Conservation (phyloP, 2,113 vertebrate genomes). For the Mormyrus lacerda region DNA sequence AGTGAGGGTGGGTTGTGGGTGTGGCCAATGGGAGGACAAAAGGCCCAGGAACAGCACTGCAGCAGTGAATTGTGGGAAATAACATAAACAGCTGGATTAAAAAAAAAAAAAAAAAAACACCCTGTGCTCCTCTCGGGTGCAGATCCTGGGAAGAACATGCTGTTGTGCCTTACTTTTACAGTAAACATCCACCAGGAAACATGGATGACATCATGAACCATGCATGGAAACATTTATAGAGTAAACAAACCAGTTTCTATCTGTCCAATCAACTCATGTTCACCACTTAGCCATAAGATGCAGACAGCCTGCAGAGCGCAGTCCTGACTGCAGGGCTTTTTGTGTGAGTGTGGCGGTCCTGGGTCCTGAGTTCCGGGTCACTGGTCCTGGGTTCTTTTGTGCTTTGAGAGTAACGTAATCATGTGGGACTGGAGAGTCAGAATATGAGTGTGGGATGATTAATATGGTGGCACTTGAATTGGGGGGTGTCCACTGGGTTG, state of each 20-base stretch:
- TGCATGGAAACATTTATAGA: background rate
- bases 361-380: too few relatives aligned
- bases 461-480: background rate
- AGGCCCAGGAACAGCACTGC: background rate
- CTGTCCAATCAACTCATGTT: background rate
- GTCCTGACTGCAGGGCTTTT: background rate
- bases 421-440: background rate
- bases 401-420: background rate
- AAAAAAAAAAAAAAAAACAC: background rate
- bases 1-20: constrained; percentile 28
- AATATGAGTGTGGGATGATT: background rate
- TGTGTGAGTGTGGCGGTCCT: background rate
- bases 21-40: background rate
- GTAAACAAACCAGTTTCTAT: background rate
- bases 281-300: background rate
- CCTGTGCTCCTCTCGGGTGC: background rate
- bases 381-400: background rate
- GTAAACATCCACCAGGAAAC: background rate
- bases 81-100: background rate
- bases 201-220: background rate
- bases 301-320: background rate
- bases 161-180: background rate
- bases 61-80: background rate
- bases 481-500: background rate
- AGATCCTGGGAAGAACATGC: background rate